Evolutionary conservation across 2,113 vertebrate genomes (phyloP).

Genomic region (Actenoides hombroni): DNA sequence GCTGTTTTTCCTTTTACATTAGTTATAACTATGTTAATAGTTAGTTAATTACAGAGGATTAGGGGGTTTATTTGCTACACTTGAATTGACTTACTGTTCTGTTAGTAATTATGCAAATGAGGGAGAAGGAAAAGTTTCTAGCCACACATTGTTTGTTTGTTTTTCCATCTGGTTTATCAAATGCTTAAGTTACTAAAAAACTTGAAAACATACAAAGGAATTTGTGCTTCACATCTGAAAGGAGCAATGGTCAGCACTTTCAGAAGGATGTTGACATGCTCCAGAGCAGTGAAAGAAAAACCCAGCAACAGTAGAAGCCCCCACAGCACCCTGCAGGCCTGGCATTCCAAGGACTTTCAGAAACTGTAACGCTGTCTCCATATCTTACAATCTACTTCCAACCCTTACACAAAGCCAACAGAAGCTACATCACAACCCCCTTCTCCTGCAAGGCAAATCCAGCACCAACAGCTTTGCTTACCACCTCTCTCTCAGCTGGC

Average conservation of each 20-base stretch:
- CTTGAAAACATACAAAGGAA: not conserved
- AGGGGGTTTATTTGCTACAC: not conserved
- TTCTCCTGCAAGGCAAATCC: not conserved
- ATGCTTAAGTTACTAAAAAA: not conserved
- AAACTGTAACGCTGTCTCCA: not conserved
- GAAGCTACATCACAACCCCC: not conserved
- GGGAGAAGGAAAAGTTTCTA: not conserved
- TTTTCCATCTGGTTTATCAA: not conserved
- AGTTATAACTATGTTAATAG: not conserved
- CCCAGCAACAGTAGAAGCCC: not conserved
- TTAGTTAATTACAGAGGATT: not conserved
- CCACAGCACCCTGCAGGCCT: not conserved
- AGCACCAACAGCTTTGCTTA: accelerated
- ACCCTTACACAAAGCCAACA: not conserved
- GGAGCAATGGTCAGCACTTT: accelerated
- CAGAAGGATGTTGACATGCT: not conserved
- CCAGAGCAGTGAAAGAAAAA: not conserved
- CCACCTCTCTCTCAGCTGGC: not conserved
- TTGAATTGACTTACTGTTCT: not conserved
- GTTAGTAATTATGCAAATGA: not conserved
- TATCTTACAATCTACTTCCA: not conserved
- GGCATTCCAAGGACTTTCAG: not conserved
- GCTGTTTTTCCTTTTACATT: not conserved
- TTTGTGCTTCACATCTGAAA: not conserved
- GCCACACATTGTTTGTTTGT: not conserved